Percentiles rank a stretch among this genome's conserved stretches.
Evolutionary conservation across 1,140 invertebrate species (phyloP).

Genomic region (Mercenaria mercenaria): DNA sequence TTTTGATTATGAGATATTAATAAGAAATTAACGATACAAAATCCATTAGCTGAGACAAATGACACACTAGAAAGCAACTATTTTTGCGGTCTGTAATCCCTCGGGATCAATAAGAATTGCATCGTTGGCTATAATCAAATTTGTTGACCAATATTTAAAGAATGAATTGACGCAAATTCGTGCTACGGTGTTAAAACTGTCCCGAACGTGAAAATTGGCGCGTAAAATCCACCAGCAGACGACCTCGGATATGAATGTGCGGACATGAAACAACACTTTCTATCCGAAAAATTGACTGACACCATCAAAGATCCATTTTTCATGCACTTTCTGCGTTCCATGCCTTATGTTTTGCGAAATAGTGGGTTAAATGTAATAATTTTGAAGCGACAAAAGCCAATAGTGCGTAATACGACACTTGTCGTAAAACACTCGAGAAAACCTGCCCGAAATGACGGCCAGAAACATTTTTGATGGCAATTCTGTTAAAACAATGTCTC

Average conservation of each 20-base stretch:
- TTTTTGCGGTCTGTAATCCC: conserved; percentile 32
- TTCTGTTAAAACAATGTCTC: conserved; percentile 61
- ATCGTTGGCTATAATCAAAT: conserved; percentile 42
- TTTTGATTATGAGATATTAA: conserved; percentile 62
- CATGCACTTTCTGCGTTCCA: conserved; percentile 36
- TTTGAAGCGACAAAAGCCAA: conserved; percentile 58
- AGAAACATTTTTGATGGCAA: conserved; percentile 36
- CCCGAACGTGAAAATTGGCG: conserved; percentile 25
- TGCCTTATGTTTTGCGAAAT: conserved; percentile 45
- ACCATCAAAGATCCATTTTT: conserved; percentile 28
- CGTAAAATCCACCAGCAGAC: conserved; percentile 32
- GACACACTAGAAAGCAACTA: conserved; percentile 40
- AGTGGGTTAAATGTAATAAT: conserved; percentile 45
- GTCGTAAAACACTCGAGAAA: conserved; percentile 33
- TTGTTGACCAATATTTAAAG: conserved; percentile 45
- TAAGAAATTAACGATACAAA: conserved; percentile 63
- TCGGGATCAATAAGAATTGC: conserved; percentile 47
- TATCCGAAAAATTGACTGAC: neutral
- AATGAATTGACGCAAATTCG: conserved; percentile 49
- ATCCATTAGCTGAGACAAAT: conserved; percentile 55
- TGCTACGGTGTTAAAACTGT: conserved; percentile 36
- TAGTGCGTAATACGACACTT: conserved; percentile 59
- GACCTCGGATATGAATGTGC: conserved; percentile 24
- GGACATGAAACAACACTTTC: conserved; percentile 43
- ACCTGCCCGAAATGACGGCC: conserved; percentile 9